phyloP scores from a whole-genome alignment of 2,888 invertebrate genomes.

The Torymus texanus region DNA sequence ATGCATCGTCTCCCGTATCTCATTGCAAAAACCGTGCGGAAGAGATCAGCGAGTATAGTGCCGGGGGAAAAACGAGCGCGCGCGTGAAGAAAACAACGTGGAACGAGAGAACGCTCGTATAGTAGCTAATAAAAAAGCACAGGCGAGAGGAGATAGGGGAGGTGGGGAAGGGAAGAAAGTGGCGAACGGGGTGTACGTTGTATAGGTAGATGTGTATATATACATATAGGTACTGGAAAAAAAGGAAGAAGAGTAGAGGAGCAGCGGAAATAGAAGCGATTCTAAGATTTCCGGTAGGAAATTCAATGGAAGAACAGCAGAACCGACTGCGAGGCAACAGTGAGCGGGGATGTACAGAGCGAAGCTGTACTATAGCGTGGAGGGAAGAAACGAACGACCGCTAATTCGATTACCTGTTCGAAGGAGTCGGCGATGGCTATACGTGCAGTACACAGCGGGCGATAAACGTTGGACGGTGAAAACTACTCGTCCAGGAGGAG shows the following conservation, averaged over 20 bases:
- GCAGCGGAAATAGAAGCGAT: constrained; percentile 52
- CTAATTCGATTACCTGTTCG: constrained; percentile 63
- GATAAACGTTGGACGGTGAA: constrained; percentile 58
- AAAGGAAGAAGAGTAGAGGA: background rate
- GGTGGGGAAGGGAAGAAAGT: background rate
- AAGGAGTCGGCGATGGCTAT: constrained; percentile 52
- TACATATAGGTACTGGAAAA: background rate
- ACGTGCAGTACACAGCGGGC: constrained; percentile 56
- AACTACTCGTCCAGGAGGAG: constrained; percentile 39
- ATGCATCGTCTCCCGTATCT: background rate
- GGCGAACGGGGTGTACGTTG: too few species aligned
- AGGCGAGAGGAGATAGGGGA: constrained; percentile 6
- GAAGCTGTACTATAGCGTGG: background rate
- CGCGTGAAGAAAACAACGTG: too few species aligned
- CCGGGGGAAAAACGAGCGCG: constrained; percentile 34
- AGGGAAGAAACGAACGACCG: constrained; percentile 53
- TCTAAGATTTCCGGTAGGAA: constrained; percentile 51
- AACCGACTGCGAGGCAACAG: background rate
- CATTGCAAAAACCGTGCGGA: constrained; percentile 35
- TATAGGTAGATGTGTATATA: background rate
- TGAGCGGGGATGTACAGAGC: background rate
- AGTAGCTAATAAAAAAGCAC: constrained; percentile 24
- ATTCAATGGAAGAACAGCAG: constrained; percentile 45
- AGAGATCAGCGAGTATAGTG: constrained; percentile 16
- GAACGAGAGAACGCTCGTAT: constrained; percentile 14